A percentile compares a stretch with the other conserved stretches of the same genome.
These are phyloP conservation scores for Synergus gifuensis DNA, from an alignment of 2,888 invertebrate species.

Conservation along the genomic window DNA sequence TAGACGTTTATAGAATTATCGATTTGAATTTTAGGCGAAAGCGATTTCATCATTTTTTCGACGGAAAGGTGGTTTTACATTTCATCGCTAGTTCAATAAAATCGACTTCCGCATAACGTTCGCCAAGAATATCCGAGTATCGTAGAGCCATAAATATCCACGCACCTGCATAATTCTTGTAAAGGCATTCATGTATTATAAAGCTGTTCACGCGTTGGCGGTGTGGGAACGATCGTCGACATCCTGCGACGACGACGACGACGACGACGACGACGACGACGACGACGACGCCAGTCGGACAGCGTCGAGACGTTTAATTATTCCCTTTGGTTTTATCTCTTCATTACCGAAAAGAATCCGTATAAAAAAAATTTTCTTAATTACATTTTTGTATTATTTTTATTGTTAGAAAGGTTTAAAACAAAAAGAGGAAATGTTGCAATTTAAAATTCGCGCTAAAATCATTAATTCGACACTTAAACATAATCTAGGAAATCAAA, in stretches of 20 bases:
- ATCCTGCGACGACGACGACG: not conserved
- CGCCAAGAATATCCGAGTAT: slow-evolving; percentile 23
- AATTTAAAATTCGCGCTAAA: not conserved
- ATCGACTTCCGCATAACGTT: slow-evolving; percentile 25
- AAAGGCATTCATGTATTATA: slow-evolving; percentile 3
- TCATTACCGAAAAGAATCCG: not conserved
- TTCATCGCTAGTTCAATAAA: slow-evolving; percentile 9
- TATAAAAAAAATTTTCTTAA: not conserved
- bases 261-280: too few species aligned
- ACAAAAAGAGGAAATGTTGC: not conserved
- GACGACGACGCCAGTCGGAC: not conserved
- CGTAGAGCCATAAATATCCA: slow-evolving; percentile 13
- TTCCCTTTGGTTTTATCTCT: not conserved
- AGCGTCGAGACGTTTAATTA: slow-evolving; percentile 2
- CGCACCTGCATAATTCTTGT: slow-evolving; percentile 20
- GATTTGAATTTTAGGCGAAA: not conserved
- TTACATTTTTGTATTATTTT: not conserved
- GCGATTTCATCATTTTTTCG: not conserved
- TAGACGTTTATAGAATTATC: not conserved
- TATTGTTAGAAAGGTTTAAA: not conserved
- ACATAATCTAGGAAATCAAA: not conserved
- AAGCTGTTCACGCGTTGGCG: slow-evolving; percentile 21
- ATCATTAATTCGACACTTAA: not conserved
- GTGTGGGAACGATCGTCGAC: slow-evolving; percentile 9
- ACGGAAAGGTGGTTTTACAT: not conserved